Conservation (phyloP, 2,797 vertebrate genomes). For the Triplophysa bombifrons region DNA sequence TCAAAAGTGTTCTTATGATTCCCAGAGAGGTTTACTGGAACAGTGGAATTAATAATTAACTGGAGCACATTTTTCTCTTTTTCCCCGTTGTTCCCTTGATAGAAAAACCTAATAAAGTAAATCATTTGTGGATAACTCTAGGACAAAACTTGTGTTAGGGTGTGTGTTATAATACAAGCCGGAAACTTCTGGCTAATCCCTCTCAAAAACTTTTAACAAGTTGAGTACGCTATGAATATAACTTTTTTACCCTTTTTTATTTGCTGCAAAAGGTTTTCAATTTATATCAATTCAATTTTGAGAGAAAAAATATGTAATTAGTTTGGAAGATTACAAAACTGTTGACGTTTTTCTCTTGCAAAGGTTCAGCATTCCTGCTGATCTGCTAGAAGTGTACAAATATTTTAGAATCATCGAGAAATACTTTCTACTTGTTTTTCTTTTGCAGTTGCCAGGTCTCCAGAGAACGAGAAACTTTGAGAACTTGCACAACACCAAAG, state of each 20-base stretch:
- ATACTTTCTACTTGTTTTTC: slow-evolving; percentile 17
- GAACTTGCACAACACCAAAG: too few relatives aligned
- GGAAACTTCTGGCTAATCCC: not conserved
- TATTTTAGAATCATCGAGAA: not conserved
- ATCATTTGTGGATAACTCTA: not conserved
- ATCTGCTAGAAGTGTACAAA: not conserved
- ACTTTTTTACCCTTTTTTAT: not conserved
- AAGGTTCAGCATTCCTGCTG: slow-evolving; percentile 15
- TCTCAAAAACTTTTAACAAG: slow-evolving; percentile 7
- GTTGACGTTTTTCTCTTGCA: not conserved
- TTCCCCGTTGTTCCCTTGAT: not conserved
- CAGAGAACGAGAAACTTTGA: not conserved
- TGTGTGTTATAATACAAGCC: not conserved
- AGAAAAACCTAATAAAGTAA: slow-evolving; percentile 12
- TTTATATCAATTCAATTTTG: not conserved
- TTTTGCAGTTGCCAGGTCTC: not conserved
- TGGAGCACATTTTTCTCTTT: not conserved
- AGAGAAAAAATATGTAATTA: slow-evolving; percentile 13
- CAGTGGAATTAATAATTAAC: not conserved
- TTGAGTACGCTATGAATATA: slow-evolving; percentile 4
- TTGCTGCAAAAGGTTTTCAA: slow-evolving; percentile 17
- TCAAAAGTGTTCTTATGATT: not conserved
- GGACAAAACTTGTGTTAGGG: not conserved
- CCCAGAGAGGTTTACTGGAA: not conserved
- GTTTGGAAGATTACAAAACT: slow-evolving; percentile 18